Conservation (phyloP, 2,888 invertebrate genomes). For the Philhelius pedissequus region DNA sequence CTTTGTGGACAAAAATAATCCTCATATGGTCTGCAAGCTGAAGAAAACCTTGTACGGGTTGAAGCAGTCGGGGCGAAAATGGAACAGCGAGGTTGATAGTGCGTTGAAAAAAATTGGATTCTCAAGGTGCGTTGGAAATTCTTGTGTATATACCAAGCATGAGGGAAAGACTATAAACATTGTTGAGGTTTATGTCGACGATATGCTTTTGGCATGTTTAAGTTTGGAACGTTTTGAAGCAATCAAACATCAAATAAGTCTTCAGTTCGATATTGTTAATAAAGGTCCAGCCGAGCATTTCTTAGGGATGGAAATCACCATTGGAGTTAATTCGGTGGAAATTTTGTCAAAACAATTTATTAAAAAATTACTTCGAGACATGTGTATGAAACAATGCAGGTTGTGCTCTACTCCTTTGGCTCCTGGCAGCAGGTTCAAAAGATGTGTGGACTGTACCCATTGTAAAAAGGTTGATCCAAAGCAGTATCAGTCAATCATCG, state of each 20-base stretch:
- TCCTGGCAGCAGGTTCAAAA: not conserved
- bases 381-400: conserved; percentile 19
- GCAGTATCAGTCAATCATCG: too few species aligned
- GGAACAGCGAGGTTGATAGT: not conserved
- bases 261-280: conserved; percentile 28
- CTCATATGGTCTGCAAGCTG: too few species aligned
- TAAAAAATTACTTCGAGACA: conserved; percentile 3
- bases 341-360: conserved; percentile 28
- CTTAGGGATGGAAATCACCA: conserved; percentile 27
- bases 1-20: too few species aligned
- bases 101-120: conserved; percentile 20
- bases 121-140: not conserved
- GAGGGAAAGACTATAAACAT: conserved; percentile 16
- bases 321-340: not conserved
- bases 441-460: too few species aligned
- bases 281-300: not conserved
- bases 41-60: too few species aligned
- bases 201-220: conserved; percentile 15
- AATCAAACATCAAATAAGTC: conserved; percentile 13
- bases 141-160: conserved; percentile 18
- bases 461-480: too few species aligned
- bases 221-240: too few species aligned
- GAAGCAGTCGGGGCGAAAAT: conserved; percentile 14
- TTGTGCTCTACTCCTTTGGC: too few species aligned
- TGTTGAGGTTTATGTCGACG: not conserved